Evolutionary conservation across 2,113 vertebrate genomes (phyloP).

Genomic region (Pagrus major): DNA sequence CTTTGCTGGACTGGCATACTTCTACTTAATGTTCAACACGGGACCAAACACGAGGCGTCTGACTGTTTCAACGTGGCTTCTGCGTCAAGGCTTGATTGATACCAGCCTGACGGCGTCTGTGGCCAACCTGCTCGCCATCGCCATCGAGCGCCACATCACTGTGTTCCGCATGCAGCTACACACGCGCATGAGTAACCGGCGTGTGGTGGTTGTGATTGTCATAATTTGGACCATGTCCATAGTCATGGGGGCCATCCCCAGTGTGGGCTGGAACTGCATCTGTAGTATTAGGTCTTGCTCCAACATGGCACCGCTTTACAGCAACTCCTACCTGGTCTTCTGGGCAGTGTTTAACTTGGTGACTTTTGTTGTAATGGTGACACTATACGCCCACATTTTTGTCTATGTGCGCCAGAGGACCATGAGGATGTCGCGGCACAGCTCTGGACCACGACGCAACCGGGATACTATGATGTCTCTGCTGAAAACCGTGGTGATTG

Average conservation of each 20-base stretch:
- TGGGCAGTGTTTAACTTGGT: conserved; percentile 99
- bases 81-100: conserved; percentile 97
- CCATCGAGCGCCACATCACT: conserved; percentile 98
- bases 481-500: conserved; percentile 98
- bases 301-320: conserved; percentile 99
- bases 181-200: conserved; percentile 97
- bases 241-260: conserved; percentile 97
- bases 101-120: conserved; percentile 98
- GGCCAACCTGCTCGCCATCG: conserved; percentile 96
- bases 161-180: conserved; percentile 99
- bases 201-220: conserved; percentile 97
- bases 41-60: conserved; percentile 96
- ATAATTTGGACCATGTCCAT: conserved; percentile 99
- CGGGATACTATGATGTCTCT: conserved; percentile 99
- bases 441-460: conserved; percentile 95
- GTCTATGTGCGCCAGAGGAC: conserved; percentile 98
- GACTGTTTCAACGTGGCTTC: conserved; percentile 96
- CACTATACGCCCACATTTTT: conserved; percentile 98
- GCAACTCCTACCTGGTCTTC: conserved; percentile 98
- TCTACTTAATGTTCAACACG: conserved; percentile 99
- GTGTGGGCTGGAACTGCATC: conserved; percentile 99
- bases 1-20: conserved; percentile 98
- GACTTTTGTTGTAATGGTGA: conserved; percentile 98
- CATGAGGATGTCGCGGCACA: conserved; percentile 99
- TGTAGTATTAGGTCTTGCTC: conserved; percentile 93